A percentile compares a stretch with the other conserved stretches of the same genome.
Evolutionary conservation across 2,113 vertebrate genomes (phyloP).

Genomic region (Pituophis catenifer): DNA sequence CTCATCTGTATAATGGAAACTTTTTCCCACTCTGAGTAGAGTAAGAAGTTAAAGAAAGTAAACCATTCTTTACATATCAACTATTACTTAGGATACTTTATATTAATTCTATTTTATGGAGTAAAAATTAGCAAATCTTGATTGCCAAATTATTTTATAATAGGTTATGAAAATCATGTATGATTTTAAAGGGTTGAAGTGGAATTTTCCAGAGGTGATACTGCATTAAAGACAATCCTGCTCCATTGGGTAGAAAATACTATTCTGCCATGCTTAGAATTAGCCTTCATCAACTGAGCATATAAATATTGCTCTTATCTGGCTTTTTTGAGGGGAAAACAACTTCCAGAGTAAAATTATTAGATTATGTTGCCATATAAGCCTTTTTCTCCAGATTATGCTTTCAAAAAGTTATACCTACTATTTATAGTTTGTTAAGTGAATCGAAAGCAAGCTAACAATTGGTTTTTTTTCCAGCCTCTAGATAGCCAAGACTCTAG

Average conservation of each 20-base stretch:
- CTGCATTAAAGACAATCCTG: slow-evolving; percentile 14
- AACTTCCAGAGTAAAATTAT: background rate
- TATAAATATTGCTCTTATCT: background rate
- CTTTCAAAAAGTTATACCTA: background rate
- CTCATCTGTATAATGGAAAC: background rate
- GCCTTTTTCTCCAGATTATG: background rate
- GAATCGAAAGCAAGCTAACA: background rate
- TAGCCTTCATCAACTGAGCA: background rate
- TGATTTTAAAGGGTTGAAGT: background rate
- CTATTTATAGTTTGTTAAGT: slow-evolving; percentile 30
- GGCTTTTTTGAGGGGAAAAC: background rate
- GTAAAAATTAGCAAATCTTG: background rate
- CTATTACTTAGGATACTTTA: background rate
- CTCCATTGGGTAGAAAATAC: background rate
- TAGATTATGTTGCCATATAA: background rate
- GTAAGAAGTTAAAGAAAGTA: background rate
- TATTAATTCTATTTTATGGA: background rate
- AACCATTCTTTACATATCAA: background rate
- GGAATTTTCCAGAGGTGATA: background rate
- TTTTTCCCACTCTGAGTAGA: background rate
- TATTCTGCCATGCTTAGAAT: background rate
- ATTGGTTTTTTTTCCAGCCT: background rate
- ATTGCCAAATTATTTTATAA: background rate
- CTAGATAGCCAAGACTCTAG: background rate
- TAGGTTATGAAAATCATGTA: background rate